Evolutionary conservation across 2,888 invertebrate genomes (phyloP).

Genomic region (Ophion costatus): DNA sequence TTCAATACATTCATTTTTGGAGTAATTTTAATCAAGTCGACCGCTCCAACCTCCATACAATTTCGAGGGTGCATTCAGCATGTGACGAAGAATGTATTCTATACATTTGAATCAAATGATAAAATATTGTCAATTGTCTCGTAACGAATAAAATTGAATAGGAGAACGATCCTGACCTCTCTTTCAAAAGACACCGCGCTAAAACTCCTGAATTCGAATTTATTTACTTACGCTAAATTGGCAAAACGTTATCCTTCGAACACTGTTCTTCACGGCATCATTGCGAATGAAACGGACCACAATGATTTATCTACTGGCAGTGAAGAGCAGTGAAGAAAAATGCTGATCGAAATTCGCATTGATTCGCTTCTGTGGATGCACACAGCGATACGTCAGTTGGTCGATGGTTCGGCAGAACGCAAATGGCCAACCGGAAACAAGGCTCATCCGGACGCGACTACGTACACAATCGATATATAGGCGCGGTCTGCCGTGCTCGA

Average conservation of each 20-base stretch:
- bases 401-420: constrained; percentile 38
- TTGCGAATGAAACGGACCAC: background rate
- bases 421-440: constrained; percentile 58
- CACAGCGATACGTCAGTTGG: background rate
- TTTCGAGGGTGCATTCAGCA: too few species aligned
- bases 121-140: too few species aligned
- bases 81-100: too few species aligned
- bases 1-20: too few species aligned
- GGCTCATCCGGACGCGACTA: constrained; percentile 49
- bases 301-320: background rate
- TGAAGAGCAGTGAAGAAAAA: background rate
- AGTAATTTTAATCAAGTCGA: too few species aligned
- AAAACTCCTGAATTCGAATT: too few species aligned
- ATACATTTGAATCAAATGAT: too few species aligned
- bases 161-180: too few species aligned
- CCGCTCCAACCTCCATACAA: too few species aligned
- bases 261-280: background rate
- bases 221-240: too few species aligned
- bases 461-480: constrained; percentile 54
- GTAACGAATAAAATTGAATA: too few species aligned
- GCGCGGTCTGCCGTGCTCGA: constrained; percentile 34
- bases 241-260: background rate
- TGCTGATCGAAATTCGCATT: background rate
- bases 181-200: too few species aligned
- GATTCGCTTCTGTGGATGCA: background rate